A percentile compares a stretch with the other conserved stretches of the same genome.
phyloP scores from a whole-genome alignment of 2,888 invertebrate genomes.

The Dicyrtoma fusca region DNA sequence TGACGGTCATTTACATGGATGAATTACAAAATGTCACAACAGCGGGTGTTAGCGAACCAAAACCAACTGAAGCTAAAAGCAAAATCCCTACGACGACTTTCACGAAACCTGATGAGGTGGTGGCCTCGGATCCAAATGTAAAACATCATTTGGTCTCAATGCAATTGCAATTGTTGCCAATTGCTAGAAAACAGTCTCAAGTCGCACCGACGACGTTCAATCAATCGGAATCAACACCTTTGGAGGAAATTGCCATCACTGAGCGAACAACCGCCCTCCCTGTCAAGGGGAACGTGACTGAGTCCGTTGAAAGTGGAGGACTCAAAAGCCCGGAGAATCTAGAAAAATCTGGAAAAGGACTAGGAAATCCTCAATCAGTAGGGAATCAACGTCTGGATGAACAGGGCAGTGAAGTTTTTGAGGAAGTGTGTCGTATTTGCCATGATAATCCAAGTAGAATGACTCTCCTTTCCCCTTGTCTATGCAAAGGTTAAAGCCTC shows the following conservation, averaged over 20 bases:
- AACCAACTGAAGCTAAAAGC: too few relatives aligned
- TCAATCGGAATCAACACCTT: not conserved
- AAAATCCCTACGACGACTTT: not conserved
- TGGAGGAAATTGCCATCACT: not conserved
- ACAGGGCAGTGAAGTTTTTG: constrained; percentile 13
- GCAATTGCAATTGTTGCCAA: not conserved
- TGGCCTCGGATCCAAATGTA: not conserved
- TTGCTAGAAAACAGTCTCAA: constrained; percentile 21
- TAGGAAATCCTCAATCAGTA: not conserved
- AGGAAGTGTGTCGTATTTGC: constrained; percentile 48
- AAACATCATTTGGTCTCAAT: constrained; percentile 7
- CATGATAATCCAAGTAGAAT: constrained; percentile 51
- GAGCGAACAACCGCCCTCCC: not conserved
- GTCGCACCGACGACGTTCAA: constrained; percentile 1
- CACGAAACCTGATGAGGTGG: not conserved
- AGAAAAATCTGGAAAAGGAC: not conserved
- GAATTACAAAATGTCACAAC: too few relatives aligned
- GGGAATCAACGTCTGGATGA: not conserved
- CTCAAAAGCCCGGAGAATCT: not conserved
- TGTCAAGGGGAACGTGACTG: not conserved
- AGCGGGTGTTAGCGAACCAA: too few relatives aligned
- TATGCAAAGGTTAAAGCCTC: constrained; percentile 51
- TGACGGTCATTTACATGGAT: too few relatives aligned
- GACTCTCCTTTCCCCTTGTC: constrained; percentile 51
- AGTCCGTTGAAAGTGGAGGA: not conserved